These are phyloP conservation scores for Phylloscopus trochilus DNA, from an alignment of 2,113 vertebrate species.

Conservation along the genomic window DNA sequence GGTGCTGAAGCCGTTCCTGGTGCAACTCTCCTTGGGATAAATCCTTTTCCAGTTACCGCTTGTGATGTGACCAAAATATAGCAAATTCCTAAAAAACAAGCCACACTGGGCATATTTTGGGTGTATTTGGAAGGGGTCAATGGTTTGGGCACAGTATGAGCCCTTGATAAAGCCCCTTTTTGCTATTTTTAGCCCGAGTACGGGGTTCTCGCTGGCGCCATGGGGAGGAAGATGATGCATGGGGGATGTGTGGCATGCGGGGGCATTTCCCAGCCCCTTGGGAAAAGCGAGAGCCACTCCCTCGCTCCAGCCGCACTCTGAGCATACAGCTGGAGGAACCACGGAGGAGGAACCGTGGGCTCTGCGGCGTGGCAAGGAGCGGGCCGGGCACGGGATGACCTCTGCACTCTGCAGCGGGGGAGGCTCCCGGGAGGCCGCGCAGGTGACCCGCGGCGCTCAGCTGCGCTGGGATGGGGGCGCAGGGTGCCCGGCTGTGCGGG, in stretches of 20 bases:
- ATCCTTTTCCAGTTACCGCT: not conserved
- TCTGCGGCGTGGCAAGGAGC: not conserved
- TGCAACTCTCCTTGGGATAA: not conserved
- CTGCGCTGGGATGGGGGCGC: not conserved
- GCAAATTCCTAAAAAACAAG: not conserved
- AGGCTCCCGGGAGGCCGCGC: not conserved
- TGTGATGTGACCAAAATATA: fast-evolving
- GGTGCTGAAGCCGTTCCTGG: not conserved
- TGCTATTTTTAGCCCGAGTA: not conserved
- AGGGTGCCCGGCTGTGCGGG: fast-evolving
- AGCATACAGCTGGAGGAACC: fast-evolving
- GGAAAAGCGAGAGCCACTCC: not conserved
- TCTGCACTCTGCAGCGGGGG: fast-evolving
- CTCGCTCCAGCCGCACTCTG: not conserved
- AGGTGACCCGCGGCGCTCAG: not conserved
- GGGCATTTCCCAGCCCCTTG: not conserved
- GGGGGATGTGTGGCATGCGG: not conserved
- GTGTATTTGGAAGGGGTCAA: too few relatives aligned
- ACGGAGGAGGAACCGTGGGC: not conserved
- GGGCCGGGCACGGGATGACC: not conserved
- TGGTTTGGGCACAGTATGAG: not conserved
- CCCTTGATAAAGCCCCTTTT: not conserved
- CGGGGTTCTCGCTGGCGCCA: not conserved
- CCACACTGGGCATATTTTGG: not conserved
- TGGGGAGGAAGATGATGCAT: fast-evolving